Base-by-base conservation (phyloP, 2,888 invertebrate genomes). In the Ophonus ardosiacus region DNA sequence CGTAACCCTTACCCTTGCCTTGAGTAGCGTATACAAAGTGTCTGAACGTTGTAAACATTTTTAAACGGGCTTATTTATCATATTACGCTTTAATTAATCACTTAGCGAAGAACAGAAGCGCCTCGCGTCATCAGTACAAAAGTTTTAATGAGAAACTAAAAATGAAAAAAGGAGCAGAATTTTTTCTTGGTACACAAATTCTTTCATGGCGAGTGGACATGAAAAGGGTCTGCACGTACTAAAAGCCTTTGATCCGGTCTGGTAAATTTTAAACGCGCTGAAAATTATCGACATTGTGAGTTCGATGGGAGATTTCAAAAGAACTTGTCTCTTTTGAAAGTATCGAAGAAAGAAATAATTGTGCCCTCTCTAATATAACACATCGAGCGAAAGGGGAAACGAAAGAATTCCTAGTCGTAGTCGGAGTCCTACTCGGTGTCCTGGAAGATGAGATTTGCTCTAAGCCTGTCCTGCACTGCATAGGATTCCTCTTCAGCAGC, bases 201-300 rank as follows among this genome's bases (percentile, higher is more conserved):
- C 84, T 84, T 84, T 84, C 78, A 84, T 84, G 84, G 84, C 78
- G 65, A 84, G 65, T 84, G 84, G 84, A 78, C 78, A 78, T 84
- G 84, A 84, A 84, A 84, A 84, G 84, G 65, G 68, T 38, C 76
- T 13, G 43, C 63, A 31, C 59, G 74, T 68, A 61, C 84, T 84
- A 56, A 84, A 84, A 78, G 84, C 78, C 84, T 84, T 84, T 84
- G 84, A 84, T 38, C 63, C 78, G 84, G 63, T 78, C 84, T 84
- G 84, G 78, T 84, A 84, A 63, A 84, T 84, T 84, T 84, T 84
- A 84, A 84, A 56, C 84, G 76, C 78, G 65, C 74, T 78, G 84
- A 63, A 84, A 83, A 84, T 84, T 84, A 84, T 84, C 84, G 84
- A 84, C 83, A 82, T 71, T 82, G 82, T 82, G 57, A 71, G 59